These are phyloP conservation scores for Gymnarchus niloticus DNA, from an alignment of 2,113 vertebrate genomes.

Conservation along the genomic window DNA sequence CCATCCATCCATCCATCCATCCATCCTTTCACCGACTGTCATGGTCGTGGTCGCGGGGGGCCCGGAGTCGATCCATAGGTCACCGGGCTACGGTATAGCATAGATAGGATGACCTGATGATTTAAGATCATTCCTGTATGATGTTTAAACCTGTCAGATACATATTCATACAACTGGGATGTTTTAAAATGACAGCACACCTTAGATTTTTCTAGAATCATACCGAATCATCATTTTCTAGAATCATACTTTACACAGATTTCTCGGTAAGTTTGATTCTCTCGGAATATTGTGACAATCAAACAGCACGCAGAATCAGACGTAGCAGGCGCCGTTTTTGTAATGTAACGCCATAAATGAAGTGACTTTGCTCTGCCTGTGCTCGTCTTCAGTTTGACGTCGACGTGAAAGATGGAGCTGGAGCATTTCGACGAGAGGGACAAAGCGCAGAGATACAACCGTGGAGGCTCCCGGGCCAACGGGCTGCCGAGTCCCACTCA, in stretches of 20 bases:
- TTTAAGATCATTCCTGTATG: not conserved
- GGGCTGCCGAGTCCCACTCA: conserved; percentile 95
- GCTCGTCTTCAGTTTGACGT: conserved; percentile 16
- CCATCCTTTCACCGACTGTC: too few species aligned
- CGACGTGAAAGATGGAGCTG: conserved; percentile 83
- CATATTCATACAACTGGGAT: not conserved
- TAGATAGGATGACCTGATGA: not conserved
- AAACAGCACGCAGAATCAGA: not conserved
- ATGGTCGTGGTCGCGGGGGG: too few species aligned
- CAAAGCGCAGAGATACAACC: conserved; percentile 82
- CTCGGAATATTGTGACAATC: not conserved
- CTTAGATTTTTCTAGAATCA: not conserved
- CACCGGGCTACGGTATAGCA: too few species aligned
- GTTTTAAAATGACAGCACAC: not conserved
- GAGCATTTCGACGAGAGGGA: conserved; percentile 97
- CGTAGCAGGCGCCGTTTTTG: not conserved
- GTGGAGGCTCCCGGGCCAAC: conserved; percentile 79
- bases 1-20: too few species aligned
- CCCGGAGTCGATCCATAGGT: too few species aligned
- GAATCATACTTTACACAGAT: too few species aligned
- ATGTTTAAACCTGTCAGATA: too few species aligned
- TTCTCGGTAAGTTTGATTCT: not conserved
- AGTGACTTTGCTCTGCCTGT: not conserved
- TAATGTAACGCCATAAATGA: not conserved
- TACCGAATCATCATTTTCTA: not conserved